These are phyloP conservation scores for Apaloderma vittatum DNA, from an alignment of 2,113 vertebrate genomes.

Conservation along the genomic window DNA sequence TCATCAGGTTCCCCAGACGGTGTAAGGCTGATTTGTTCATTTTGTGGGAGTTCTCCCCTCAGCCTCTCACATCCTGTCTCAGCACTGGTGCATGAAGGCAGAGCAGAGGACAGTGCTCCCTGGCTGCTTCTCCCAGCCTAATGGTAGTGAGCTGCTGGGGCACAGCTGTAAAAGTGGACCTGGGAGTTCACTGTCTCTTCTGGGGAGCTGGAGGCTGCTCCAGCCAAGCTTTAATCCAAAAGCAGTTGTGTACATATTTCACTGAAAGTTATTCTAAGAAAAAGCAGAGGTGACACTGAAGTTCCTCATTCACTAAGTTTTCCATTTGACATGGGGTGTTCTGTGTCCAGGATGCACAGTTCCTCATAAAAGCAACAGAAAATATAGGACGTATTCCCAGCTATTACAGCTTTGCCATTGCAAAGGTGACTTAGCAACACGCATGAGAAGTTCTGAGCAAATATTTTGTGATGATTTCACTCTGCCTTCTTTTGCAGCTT, in stretches of 20 bases:
- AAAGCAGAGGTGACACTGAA: background rate
- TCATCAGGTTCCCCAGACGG: background rate
- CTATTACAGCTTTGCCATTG: background rate
- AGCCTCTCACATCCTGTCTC: background rate
- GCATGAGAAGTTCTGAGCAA: background rate
- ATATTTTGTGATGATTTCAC: background rate
- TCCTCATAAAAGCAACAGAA: background rate
- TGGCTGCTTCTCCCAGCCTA: background rate
- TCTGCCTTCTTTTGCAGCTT: background rate
- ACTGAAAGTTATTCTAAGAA: background rate
- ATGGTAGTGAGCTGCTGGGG: background rate
- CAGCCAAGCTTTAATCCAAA: background rate
- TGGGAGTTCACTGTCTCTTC: background rate
- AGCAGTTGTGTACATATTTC: background rate
- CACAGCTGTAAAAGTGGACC: background rate
- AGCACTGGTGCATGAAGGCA: background rate
- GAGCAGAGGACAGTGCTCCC: background rate
- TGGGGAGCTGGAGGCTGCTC: background rate
- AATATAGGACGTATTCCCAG: background rate
- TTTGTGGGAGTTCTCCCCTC: background rate
- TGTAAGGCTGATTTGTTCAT: background rate
- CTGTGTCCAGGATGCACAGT: background rate
- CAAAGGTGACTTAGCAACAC: background rate
- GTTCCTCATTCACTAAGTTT: background rate
- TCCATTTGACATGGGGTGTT: rapidly evolving